These are phyloP conservation scores for Delphinapterus leucas DNA, from an alignment of 2,113 vertebrate genomes.

Conservation along the genomic window DNA sequence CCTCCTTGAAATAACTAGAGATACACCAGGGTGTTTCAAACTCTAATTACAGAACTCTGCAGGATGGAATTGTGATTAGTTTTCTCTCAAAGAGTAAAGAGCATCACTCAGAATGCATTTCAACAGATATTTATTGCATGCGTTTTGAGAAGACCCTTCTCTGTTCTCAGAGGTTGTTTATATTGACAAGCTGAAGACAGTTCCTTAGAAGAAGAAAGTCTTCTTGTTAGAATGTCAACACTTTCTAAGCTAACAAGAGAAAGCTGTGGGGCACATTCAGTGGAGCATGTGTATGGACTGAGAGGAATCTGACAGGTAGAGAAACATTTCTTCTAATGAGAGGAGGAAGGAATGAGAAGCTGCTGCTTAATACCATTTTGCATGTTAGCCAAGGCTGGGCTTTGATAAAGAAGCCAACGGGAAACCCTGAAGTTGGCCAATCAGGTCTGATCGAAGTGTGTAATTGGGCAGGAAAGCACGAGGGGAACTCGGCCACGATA, in stretches of 20 bases:
- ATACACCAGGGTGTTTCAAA: neutral
- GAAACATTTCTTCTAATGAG: neutral
- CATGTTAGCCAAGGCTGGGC: neutral
- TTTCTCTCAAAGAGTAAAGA: neutral
- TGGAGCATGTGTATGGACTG: neutral
- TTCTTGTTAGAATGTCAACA: neutral
- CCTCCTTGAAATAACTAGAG: neutral
- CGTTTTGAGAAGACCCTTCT: neutral
- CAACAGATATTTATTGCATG: neutral
- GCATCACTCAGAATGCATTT: neutral
- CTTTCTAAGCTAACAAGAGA: neutral
- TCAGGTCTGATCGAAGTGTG: neutral
- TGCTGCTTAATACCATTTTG: neutral
- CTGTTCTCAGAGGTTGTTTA: neutral
- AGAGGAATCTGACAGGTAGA: neutral
- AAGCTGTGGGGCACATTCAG: neutral
- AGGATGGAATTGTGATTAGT: neutral
- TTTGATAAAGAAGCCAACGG: neutral
- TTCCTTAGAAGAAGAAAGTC: neutral
- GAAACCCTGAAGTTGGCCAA: neutral
- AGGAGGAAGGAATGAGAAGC: neutral
- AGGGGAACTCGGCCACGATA: neutral
- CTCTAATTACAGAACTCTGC: neutral
- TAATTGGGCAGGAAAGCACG: neutral
- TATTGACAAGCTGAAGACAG: neutral